Base-by-base conservation (phyloP, 2,797 vertebrate species). In the Gobionotothen gibberifrons region DNA sequence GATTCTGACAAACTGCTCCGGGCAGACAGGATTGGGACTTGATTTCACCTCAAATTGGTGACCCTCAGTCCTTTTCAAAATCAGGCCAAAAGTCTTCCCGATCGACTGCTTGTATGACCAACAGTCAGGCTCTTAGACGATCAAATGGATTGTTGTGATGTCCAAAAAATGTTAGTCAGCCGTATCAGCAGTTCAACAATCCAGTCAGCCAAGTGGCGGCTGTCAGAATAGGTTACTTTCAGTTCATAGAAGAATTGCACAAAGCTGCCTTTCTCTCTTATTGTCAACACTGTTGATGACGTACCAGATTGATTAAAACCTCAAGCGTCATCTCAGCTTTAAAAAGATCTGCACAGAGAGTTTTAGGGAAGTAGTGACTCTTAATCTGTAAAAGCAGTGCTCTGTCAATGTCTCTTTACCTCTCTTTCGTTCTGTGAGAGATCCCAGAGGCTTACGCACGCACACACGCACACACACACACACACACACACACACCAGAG, bases 391-490 rank as follows among this genome's bases (percentile, higher is more conserved):
- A 3, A 29, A 29, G 4, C 29, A 29, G 29, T 49, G n/a, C 17
- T 22, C 11, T 22, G 21, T 29, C 29, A 29, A 3, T 29, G 3
- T 29, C 5, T 54, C 52, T 54, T 26, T 49, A n/a, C 22, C 51
- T 13, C 51, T 26, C 21, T 14, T 15, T 52, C 21, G 26, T 21
- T 29, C 29, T 29, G 21, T 13, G 13, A 22, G 51, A 26, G 12
- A 21, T 21, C 19, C n/a, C 47, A 49, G 47, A 40, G 19, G n/a
- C n/a, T n/a, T n/a, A n/a, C n/a, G n/a, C n/a, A n/a, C n/a, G n/a
- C n/a, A n/a, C n/a, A n/a, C n/a, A n/a, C n/a, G n/a, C n/a, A n/a
- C 43, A 61, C 65, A 62, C 39, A 61, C 49, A 56, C 44, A 71
- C 14, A 55, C 72, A 61, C 14, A 56, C 16, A 48, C 29, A 43